Evolutionary conservation across 2,797 vertebrate genomes (phyloP), one percentile per base, ranked within the genome.

Genomic region (Luscinia luscinia): DNA sequence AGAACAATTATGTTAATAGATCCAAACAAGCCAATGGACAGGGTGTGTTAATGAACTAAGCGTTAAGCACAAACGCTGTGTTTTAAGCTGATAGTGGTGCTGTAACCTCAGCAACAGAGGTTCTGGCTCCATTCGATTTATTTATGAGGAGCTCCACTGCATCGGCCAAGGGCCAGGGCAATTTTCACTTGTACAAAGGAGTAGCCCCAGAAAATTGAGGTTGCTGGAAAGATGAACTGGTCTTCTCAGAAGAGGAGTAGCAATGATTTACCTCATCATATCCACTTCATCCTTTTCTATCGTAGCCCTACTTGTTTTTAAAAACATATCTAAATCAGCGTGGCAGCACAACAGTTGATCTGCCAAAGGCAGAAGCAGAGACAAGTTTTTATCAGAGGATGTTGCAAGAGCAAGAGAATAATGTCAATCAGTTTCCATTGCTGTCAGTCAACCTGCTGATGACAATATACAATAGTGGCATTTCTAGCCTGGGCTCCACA

Each of bases 1-100:
- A 96, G 96, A 97, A 97, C 96, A 97, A 98, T 98, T 98, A 98
- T 91, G 96, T 97, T 98, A 98, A 98, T 97, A 97, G 96, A 96
- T 48, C 97, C 95, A 97, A 96, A 96, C 1, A 20, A 97, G 96
- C 96, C 97, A 97, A 96, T 88, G 95, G 96, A 97, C 95, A 95
- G 95, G 96, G 95, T 3, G 41, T 4, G 75, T 87, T 97, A 97
- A 97, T 97, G 97, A 97, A 96, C 90, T 96, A 94, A 97, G 96
- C 73, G 61, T 87, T 92, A 90, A 94, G 91, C 7, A 2, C 87
- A 84, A 97, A 87, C 36, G 8, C 72, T 93, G 86, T 91, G 95
- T 92, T 98, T 97, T 96, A 96, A 97, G 92, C 91, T 2, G 68
- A 84, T 61, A 94, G 90, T 61, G 93, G 62, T 93, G 87, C 89